Conservation (phyloP, 37 sponge, comb jelly and placozoan species). For the Axinella damicornis region DNA sequence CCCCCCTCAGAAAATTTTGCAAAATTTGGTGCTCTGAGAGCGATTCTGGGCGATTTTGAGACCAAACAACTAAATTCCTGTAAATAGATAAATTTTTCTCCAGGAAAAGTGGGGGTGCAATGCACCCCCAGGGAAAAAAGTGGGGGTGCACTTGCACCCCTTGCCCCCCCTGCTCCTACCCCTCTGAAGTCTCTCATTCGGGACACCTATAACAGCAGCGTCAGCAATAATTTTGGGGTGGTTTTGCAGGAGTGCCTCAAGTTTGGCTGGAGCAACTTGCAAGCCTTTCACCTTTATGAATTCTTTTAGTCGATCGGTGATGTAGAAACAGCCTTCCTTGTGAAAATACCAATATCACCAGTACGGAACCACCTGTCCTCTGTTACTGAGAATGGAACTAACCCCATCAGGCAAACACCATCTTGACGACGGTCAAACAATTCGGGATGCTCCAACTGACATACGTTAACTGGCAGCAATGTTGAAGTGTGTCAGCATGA, state of each 20-base stretch:
- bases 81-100: too few relatives aligned
- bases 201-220: slow-evolving; percentile 86
- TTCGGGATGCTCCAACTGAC: slow-evolving; percentile 57
- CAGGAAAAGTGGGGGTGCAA: too few relatives aligned
- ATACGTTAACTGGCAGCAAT: slow-evolving; percentile 59
- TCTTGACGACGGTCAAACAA: slow-evolving; percentile 1
- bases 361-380: slow-evolving; percentile 87
- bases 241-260: slow-evolving; percentile 79
- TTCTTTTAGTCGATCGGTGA: slow-evolving; percentile 92
- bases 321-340: slow-evolving; percentile 80
- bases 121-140: too few relatives aligned
- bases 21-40: too few relatives aligned
- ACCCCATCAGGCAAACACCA: slow-evolving; percentile 17
- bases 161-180: too few relatives aligned
- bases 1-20: too few relatives aligned
- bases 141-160: too few relatives aligned
- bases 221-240: slow-evolving; percentile 89
- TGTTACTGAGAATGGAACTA: slow-evolving; percentile 75
- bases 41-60: too few relatives aligned
- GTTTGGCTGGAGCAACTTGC: slow-evolving; percentile 94
- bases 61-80: too few relatives aligned
- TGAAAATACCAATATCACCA: slow-evolving; percentile 93
- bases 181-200: slow-evolving; percentile 82
- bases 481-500: slow-evolving; percentile 84
- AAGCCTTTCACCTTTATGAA: slow-evolving; percentile 93